Base-by-base conservation (phyloP, 2,888 invertebrate species). In the Hypsopygia costalis region DNA sequence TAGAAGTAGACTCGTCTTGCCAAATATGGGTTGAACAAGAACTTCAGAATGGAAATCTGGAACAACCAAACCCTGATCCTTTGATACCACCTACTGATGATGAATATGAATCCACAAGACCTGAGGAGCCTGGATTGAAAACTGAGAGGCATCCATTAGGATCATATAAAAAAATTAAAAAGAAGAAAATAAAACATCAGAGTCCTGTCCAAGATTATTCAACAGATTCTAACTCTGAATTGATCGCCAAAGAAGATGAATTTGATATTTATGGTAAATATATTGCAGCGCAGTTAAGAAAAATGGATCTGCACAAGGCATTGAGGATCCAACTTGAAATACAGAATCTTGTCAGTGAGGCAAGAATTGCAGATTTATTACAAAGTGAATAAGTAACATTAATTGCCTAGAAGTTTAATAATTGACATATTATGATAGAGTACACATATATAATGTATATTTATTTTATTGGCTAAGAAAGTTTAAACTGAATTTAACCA, bases 251-350 rank as follows among this genome's bases (percentile, higher is more conserved):
- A 20, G 79, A 81, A 20, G 81, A 81, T 58, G 81, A 81, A 47
- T 81, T 79, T 70, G 81, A 79, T 55, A 69, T 79, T 16, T 81
- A 77, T 58, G 81, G 80, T 1, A 79, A 77, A 52, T 79, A 67
- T 49, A 76, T 81, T 31, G 81, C 80, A 12, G 58, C 72, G 9
- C 81, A 81, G 43, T 41, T 81, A 28, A 67, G 80, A 31, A 63
- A 67, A 46, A 71, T 81, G 68, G 64, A 69, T 3, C 47, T 75
- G 1, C 62, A 69, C 5, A 77, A 64, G 46, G 80, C 81, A 11
- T 44, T 81, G 40, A 59, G 62, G 27, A 53, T 76, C 4, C 80
- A 81, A 43, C 50, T 79, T 11, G 65, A 73, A 43, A 78, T 81
- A 50, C 79, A 81, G 28, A 71, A 64, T 31, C 59, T 81, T 36